phyloP scores from a whole-genome alignment of 2,888 invertebrate genomes.

The Agriopis marginaria region DNA sequence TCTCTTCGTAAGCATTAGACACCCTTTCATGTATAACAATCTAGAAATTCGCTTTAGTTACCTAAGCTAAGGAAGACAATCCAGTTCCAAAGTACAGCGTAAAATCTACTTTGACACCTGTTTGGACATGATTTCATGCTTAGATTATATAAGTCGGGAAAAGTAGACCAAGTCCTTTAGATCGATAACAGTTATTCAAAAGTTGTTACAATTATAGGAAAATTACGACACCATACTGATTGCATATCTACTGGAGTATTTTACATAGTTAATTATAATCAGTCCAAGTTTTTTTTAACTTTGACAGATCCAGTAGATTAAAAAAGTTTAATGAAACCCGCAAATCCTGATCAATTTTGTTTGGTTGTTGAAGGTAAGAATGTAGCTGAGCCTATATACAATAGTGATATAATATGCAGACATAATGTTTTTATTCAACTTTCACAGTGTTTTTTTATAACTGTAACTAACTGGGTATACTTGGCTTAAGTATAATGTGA shows the following conservation, averaged over 20 bases:
- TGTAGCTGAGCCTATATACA: no score
- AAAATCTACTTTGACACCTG: slow-evolving; percentile 38
- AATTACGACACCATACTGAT: slow-evolving; percentile 36
- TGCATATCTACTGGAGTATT: slow-evolving; percentile 12
- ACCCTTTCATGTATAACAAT: slow-evolving; percentile 21
- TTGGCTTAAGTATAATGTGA: no score
- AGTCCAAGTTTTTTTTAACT: not conserved
- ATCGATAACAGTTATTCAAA: slow-evolving; percentile 54
- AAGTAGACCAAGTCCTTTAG: slow-evolving; percentile 61
- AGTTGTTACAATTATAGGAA: slow-evolving; percentile 43
- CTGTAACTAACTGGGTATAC: no score
- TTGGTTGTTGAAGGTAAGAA: no score
- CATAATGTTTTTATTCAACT: no score
- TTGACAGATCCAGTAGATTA: no score
- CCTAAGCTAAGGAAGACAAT: slow-evolving; percentile 34
- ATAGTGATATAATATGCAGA: no score
- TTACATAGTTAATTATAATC: slow-evolving; percentile 10
- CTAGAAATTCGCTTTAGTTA: slow-evolving; percentile 26
- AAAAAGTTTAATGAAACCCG: no score
- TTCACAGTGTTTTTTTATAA: no score
- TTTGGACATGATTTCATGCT: slow-evolving; percentile 33
- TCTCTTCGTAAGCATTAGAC: slow-evolving; percentile 14
- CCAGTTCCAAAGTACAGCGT: slow-evolving; percentile 29
- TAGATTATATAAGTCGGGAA: slow-evolving; percentile 46
- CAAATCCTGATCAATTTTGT: no score